Conservation (phyloP, 2,113 vertebrate genomes). For the Fulmarus glacialis region DNA sequence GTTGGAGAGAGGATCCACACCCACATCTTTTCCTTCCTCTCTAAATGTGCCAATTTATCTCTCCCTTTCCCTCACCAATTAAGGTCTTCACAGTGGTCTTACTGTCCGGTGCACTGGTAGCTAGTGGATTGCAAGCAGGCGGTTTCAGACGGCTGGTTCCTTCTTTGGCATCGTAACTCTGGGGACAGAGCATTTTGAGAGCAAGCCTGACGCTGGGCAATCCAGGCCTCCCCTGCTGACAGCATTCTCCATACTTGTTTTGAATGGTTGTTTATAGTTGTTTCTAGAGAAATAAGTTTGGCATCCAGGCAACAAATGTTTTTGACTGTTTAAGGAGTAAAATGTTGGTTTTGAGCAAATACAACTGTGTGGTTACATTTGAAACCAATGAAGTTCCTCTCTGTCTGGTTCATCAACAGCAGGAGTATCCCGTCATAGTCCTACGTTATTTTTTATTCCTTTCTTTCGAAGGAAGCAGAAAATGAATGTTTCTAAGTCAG, state of each 20-base stretch:
- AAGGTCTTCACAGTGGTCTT: slow-evolving; percentile 24
- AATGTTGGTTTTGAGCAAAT: slow-evolving; percentile 13
- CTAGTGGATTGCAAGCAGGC: not conserved
- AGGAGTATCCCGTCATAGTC: not conserved
- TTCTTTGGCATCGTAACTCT: not conserved
- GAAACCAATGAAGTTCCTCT: not conserved
- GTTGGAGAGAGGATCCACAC: slow-evolving; percentile 50
- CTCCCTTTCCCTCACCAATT: not conserved
- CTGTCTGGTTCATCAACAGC: not conserved
- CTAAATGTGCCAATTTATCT: slow-evolving; percentile 18
- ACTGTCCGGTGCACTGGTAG: not conserved
- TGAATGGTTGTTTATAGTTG: not conserved
- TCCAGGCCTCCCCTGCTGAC: not conserved
- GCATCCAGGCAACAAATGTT: not conserved
- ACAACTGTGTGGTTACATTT: not conserved
- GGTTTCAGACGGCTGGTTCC: not conserved
- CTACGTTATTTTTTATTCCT: not conserved
- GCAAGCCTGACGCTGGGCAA: not conserved
- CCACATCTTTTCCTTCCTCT: slow-evolving; percentile 60
- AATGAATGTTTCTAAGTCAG: not conserved
- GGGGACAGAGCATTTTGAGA: not conserved
- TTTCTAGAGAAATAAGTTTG: slow-evolving; percentile 26
- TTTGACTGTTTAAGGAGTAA: not conserved
- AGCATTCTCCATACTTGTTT: not conserved
- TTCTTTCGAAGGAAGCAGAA: not conserved